Percentiles rank a stretch among this genome's conserved stretches.
Conservation (phyloP, 2,888 invertebrate species). For the Dermolepida albohirtum region DNA sequence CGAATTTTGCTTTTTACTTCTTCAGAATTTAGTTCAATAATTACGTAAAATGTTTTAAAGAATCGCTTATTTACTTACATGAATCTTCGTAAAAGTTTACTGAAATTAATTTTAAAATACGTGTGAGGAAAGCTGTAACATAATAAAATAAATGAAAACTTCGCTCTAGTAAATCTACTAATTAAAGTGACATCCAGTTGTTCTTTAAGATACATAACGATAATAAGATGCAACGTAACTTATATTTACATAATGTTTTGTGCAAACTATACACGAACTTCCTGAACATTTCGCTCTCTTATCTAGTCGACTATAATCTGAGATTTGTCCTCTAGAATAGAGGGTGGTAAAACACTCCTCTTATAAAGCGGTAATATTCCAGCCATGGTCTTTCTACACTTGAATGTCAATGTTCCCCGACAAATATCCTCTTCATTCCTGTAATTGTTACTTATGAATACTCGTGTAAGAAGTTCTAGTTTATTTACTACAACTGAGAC, state of each 20-base stretch:
- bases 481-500: conserved; percentile 1
- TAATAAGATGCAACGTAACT: conserved; percentile 14
- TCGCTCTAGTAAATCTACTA: background rate
- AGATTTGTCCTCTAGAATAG: no score
- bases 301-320: background rate
- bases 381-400: background rate
- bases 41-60: no score
- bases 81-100: no score
- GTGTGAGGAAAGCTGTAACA: no score
- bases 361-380: background rate
- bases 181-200: background rate
- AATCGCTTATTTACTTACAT: no score
- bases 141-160: background rate
- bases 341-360: no score
- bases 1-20: no score
- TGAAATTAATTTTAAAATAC: no score
- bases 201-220: background rate
- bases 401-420: background rate
- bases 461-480: conserved; percentile 16
- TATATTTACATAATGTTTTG: conserved; percentile 6
- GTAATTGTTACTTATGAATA: conserved; percentile 24
- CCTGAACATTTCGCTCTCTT: background rate
- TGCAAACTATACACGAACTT: background rate
- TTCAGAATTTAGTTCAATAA: no score
- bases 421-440: conserved; percentile 3